Conservation (phyloP, 2,888 invertebrate genomes). For the Poecilobothrus nobilitatus region DNA sequence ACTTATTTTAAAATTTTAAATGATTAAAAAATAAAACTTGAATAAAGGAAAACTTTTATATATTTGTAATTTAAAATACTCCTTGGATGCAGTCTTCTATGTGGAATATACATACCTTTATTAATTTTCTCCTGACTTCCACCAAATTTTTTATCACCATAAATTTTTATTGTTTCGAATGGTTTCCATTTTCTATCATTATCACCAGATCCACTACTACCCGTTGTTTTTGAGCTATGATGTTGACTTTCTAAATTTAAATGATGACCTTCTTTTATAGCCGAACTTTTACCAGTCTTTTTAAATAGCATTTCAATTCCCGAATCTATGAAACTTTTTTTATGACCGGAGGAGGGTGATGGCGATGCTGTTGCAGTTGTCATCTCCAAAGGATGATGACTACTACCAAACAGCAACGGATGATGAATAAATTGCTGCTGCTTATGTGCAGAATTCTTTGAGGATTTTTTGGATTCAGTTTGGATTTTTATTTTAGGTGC, state of each 20-base stretch:
- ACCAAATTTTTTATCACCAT: slow-evolving; percentile 22
- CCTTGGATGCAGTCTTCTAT: no score
- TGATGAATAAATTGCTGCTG: slow-evolving; percentile 65
- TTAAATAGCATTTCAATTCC: slow-evolving; percentile 27
- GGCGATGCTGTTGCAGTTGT: not conserved
- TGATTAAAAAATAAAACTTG: no score
- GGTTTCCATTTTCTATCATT: slow-evolving; percentile 25
- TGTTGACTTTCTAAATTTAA: slow-evolving; percentile 10
- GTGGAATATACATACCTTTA: not conserved
- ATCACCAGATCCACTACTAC: slow-evolving; percentile 8
- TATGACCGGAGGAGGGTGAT: slow-evolving; percentile 16
- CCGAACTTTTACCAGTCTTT: slow-evolving; percentile 23
- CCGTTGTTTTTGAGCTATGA: not conserved
- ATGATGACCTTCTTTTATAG: slow-evolving; percentile 20
- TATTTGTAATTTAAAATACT: no score
- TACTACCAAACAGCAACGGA: slow-evolving; percentile 65
- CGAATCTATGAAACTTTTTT: slow-evolving; percentile 26
- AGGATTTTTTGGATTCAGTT: slow-evolving; percentile 21
- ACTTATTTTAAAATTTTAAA: no score
- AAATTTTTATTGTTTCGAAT: slow-evolving; percentile 27
- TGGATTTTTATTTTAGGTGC: slow-evolving; percentile 26
- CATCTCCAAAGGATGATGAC: slow-evolving; percentile 3
- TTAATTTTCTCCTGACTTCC: not conserved
- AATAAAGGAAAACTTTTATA: no score
- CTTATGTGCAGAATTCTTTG: slow-evolving; percentile 14